A percentile compares a stretch with the other conserved stretches of the same genome.
Conservation (phyloP, 2,797 vertebrate genomes). For the Orientallactaga sibirica region DNA sequence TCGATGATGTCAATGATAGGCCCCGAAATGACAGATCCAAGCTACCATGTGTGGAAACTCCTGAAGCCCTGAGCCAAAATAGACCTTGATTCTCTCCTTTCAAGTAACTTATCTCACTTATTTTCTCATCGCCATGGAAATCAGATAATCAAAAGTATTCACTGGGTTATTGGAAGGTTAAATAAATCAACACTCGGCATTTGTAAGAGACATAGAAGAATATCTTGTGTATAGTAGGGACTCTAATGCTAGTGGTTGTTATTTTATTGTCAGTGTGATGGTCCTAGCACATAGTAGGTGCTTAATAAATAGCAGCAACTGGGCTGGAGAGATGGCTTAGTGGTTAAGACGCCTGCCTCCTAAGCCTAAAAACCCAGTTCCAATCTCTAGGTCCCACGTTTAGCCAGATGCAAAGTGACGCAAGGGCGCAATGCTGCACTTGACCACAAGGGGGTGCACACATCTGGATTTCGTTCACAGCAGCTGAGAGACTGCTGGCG, state of each 20-base stretch:
- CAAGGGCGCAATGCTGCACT: too few species aligned
- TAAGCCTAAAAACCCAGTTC: too few species aligned
- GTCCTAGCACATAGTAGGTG: neutral
- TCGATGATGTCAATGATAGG: neutral
- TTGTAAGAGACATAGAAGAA: neutral
- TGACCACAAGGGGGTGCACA: too few species aligned
- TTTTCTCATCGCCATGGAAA: neutral
- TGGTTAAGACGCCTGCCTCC: too few species aligned
- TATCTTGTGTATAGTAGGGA: neutral
- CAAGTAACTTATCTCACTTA: neutral
- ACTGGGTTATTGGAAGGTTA: neutral
- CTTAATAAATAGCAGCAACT: conserved; percentile 21
- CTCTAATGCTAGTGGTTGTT: neutral
- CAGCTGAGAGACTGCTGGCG: too few species aligned
- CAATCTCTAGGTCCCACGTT: too few species aligned
- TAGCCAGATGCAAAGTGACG: too few species aligned
- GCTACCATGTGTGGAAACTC: neutral
- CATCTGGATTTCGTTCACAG: too few species aligned
- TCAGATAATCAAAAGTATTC: neutral
- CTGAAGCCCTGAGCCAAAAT: neutral
- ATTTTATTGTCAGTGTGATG: neutral
- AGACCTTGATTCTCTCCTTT: neutral
- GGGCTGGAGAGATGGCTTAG: too few species aligned
- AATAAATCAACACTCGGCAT: neutral
- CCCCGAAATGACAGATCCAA: neutral